These are phyloP conservation scores for Lordiphosa clarofinis DNA, from an alignment of 1,140 invertebrate genomes.

Conservation along the genomic window DNA sequence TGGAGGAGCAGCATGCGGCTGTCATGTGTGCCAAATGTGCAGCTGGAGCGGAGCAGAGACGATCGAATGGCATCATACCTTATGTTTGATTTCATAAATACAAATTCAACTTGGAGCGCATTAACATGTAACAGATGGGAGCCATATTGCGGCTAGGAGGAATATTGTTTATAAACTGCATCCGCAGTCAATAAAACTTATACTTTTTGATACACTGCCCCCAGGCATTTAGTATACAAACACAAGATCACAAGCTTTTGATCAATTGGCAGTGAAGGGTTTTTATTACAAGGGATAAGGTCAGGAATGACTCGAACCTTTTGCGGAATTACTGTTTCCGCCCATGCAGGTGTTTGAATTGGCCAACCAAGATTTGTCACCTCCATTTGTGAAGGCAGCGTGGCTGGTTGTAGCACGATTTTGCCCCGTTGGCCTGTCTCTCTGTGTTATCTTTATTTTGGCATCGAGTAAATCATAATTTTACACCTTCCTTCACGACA, in stretches of 20 bases:
- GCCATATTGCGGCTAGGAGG: slow-evolving; percentile 61
- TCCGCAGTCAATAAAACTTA: slow-evolving; percentile 76
- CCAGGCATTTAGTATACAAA: slow-evolving; percentile 31
- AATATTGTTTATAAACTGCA: slow-evolving; percentile 72
- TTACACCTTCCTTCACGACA: slow-evolving; percentile 50
- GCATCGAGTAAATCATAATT: slow-evolving; percentile 58
- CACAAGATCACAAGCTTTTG: too few species aligned
- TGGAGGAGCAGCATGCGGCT: slow-evolving; percentile 49
- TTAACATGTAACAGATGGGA: slow-evolving; percentile 76
- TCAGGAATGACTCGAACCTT: too few species aligned
- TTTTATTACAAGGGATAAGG: too few species aligned
- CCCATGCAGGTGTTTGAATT: slow-evolving; percentile 38
- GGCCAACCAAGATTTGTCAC: slow-evolving; percentile 54
- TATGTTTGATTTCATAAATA: slow-evolving; percentile 78
- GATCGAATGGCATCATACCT: slow-evolving; percentile 58
- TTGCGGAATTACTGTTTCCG: too few species aligned
- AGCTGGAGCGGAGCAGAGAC: slow-evolving; percentile 38
- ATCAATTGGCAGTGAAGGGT: too few species aligned
- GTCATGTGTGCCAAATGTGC: slow-evolving; percentile 77
- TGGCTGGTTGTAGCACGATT: slow-evolving; percentile 3
- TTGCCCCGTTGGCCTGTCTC: slow-evolving; percentile 13
- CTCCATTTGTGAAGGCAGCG: slow-evolving; percentile 20
- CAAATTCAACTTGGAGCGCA: slow-evolving; percentile 43
- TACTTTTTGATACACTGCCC: slow-evolving; percentile 68
- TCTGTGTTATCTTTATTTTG: slow-evolving; percentile 50